phyloP scores from a whole-genome alignment of 2,113 vertebrate genomes.

The Ginglymostoma cirratum region DNA sequence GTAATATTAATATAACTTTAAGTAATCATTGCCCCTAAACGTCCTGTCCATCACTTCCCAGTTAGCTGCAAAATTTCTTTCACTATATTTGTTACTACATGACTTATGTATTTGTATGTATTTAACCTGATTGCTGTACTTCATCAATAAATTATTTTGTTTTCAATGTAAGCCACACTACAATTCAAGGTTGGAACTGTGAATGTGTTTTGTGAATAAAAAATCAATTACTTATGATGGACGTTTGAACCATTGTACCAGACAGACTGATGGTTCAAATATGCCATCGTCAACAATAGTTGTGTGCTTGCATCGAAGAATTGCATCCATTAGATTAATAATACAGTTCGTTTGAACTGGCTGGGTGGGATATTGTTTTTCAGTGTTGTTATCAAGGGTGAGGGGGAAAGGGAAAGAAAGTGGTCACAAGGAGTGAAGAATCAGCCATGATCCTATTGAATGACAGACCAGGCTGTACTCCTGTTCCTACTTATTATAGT shows the following conservation, averaged over 20 bases:
- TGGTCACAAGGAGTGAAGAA: no score
- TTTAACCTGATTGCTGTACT: background rate
- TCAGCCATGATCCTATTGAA: no score
- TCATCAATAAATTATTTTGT: background rate
- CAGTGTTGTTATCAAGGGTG: background rate
- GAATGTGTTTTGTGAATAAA: background rate
- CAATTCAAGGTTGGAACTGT: background rate
- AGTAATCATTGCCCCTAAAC: background rate
- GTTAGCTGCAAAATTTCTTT: background rate
- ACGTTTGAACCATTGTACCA: background rate
- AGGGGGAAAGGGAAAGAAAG: no score
- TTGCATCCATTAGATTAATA: background rate
- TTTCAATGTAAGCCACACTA: background rate
- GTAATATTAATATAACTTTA: no score
- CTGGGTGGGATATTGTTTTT: background rate
- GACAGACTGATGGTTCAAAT: background rate
- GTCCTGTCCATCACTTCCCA: background rate
- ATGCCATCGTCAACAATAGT: background rate
- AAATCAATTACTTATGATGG: background rate
- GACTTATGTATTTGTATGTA: background rate
- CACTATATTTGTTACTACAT: background rate
- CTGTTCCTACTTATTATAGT: no score
- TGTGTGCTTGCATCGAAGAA: background rate
- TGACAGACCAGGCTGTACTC: no score
- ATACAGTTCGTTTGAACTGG: background rate